Evolutionary conservation across 2,888 invertebrate species (phyloP).

Genomic region (Heliconius ethilla): DNA sequence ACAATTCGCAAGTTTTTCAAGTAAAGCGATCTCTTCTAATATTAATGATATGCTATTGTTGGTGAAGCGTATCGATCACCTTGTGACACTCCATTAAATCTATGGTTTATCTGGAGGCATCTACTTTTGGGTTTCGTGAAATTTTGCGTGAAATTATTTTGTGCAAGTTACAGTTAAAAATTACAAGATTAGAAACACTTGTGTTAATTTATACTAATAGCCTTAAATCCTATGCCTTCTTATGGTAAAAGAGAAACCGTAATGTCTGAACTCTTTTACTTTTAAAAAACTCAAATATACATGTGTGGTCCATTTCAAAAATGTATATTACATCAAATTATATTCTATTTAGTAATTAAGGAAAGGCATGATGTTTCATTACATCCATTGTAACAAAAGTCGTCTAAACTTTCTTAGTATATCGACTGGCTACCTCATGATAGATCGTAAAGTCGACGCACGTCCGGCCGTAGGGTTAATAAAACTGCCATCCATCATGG

Average conservation of each 20-base stretch:
- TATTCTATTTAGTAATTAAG: slow-evolving; percentile 6
- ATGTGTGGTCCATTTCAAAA: background rate
- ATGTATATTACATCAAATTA: background rate
- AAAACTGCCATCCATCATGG: slow-evolving; percentile 71
- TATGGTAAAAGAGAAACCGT: background rate
- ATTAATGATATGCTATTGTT: slow-evolving; percentile 71
- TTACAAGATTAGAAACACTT: background rate
- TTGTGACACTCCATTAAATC: slow-evolving; percentile 50
- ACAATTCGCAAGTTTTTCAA: slow-evolving; percentile 63
- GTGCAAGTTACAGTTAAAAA: background rate
- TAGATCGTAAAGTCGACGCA: slow-evolving; percentile 57
- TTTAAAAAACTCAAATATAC: background rate
- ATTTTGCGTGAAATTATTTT: background rate
- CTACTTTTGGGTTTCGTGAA: slow-evolving; percentile 34
- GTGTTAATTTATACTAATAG: background rate
- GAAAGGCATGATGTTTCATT: slow-evolving; percentile 34
- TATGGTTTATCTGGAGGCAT: slow-evolving; percentile 25
- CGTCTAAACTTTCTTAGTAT: slow-evolving; percentile 53
- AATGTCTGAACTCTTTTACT: background rate
- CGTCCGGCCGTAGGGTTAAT: slow-evolving; percentile 62
- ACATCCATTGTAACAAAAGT: slow-evolving; percentile 37
- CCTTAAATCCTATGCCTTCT: no score
- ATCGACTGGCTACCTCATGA: slow-evolving; percentile 52
- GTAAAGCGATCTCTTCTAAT: slow-evolving; percentile 51
- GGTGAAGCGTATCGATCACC: slow-evolving; percentile 55